A percentile compares a stretch with the other conserved stretches of the same genome.
phyloP scores from a whole-genome alignment of 2,888 invertebrate genomes.

The Oxycera nigricornis region DNA sequence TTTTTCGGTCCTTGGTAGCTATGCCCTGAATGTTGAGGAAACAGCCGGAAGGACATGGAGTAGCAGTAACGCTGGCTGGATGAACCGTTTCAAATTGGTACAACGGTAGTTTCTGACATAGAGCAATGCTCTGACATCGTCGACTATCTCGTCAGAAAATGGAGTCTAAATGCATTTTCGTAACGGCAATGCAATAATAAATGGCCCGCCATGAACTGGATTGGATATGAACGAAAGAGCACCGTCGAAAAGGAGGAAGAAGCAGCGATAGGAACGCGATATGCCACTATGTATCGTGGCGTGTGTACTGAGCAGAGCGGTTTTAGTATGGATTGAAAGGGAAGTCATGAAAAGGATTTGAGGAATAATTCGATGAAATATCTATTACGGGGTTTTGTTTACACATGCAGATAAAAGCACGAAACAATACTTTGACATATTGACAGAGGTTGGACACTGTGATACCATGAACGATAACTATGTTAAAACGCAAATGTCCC shows the following conservation, averaged over 20 bases:
- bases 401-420: too few relatives aligned
- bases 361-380: too few relatives aligned
- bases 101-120: not conserved
- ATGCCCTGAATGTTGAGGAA: not conserved
- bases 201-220: not conserved
- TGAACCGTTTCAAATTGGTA: not conserved
- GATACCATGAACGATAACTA: too few relatives aligned
- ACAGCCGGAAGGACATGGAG: not conserved
- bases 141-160: not conserved
- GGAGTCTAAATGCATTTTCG: not conserved
- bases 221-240: too few relatives aligned
- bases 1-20: not conserved
- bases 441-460: too few relatives aligned
- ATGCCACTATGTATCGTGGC: not conserved
- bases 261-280: not conserved
- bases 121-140: not conserved
- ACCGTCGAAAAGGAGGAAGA: not conserved
- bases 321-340: too few relatives aligned
- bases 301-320: not conserved
- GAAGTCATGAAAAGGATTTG: too few relatives aligned
- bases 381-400: too few relatives aligned
- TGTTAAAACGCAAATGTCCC: too few relatives aligned
- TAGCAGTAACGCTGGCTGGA: not conserved
- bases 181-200: not conserved
- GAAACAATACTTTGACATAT: too few relatives aligned